Conservation (phyloP, 2,797 vertebrate species). For the Emydoidea blandingii region DNA sequence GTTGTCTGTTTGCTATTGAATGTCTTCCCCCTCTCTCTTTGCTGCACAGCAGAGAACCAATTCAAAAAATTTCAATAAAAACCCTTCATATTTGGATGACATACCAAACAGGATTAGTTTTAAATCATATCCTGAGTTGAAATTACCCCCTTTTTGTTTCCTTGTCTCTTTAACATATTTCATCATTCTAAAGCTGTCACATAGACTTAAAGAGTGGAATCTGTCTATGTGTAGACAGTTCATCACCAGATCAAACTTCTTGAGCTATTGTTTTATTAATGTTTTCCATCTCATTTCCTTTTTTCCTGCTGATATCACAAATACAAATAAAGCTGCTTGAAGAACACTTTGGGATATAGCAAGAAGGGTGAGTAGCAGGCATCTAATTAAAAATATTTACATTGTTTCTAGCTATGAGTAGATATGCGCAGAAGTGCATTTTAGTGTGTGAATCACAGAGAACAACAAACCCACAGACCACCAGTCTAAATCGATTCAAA, state of each 20-base stretch:
- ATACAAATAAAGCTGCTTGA: conserved; percentile 27
- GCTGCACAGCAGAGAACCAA: not conserved
- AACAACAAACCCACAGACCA: not conserved
- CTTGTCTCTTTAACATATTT: not conserved
- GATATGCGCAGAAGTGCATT: not conserved
- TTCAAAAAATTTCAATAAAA: not conserved
- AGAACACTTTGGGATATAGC: not conserved
- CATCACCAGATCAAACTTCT: conserved; percentile 26
- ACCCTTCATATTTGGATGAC: not conserved
- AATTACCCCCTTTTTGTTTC: not conserved
- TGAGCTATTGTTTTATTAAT: conserved; percentile 60
- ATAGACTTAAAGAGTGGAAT: not conserved
- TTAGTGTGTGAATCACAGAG: not conserved
- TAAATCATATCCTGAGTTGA: not conserved
- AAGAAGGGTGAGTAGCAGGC: conserved; percentile 3
- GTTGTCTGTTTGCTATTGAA: not conserved
- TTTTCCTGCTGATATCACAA: conserved; percentile 31
- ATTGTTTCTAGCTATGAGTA: not conserved
- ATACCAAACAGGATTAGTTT: not conserved
- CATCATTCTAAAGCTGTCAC: conserved; percentile 28
- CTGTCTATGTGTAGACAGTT: conserved; percentile 10
- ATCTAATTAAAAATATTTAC: not conserved
- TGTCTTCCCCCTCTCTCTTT: not conserved
- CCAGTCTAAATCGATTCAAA: not conserved
- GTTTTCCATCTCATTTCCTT: conserved; percentile 48